Evolutionary conservation across 2,888 invertebrate species (phyloP), one percentile per base, ranked within the genome.

Genomic region (Metalampra italica): DNA sequence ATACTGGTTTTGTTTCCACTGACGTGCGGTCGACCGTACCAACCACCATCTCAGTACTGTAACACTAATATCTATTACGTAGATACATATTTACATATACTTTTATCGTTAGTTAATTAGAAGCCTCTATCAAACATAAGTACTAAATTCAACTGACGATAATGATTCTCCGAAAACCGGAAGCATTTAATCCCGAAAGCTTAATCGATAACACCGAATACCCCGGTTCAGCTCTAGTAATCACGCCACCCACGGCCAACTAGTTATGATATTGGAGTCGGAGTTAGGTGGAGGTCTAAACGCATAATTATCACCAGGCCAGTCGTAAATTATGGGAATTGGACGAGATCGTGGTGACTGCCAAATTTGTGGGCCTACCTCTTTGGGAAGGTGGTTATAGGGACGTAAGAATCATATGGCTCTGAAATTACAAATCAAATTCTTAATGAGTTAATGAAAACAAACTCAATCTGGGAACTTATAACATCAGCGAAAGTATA

Each of bases 261-360:
- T 44, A 48, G 40, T 49, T 44, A 51, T 54, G 52, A 48, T 39
- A 39, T 14, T 29, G 50, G 44, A 50, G 45, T 45, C 45, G 47
- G 43, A 49, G 52, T 54, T 69, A 72, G 71, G 70, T 71, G 70
- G 71, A 62, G 68, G 67, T 70, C 72, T 75, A 74, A 76, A 69
- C 73, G 71, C 75, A 70, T 81, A 69, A 82, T 86, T 85, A 86
- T 85, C 86, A 81, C 86, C 76, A 70, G 60, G 64, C 64, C 66
- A 64, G 61, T 66, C 69, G 71, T 79, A 82, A 84, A 81, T 84
- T 82, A 84, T 79, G 77, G 73, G 76, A 75, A 74, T 68, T 64
- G 64, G 59, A 56, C 61, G 62, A 64, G 59, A 62, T 64, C 68
- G 66, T 59, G 66, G 63, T 62, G 66, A 71, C 78, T 78, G 78